A percentile compares a stretch with the other conserved stretches of the same genome.
Conservation (phyloP, 2,888 invertebrate genomes). For the Torymus aiolomorphi region DNA sequence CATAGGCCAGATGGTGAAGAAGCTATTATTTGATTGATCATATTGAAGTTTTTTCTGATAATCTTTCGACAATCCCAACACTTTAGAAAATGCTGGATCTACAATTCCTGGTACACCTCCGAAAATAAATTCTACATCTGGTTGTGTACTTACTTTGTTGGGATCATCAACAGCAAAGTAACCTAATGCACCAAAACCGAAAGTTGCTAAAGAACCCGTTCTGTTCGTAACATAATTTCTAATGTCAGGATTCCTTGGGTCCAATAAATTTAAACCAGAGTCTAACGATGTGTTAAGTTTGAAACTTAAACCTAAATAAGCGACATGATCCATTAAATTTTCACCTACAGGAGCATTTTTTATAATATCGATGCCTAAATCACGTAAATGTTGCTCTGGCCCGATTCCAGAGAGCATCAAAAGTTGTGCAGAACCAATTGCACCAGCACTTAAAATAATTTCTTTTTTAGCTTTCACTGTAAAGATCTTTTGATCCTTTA, state of each 20-base stretch:
- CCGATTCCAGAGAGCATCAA: conserved; percentile 89
- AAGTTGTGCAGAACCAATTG: conserved; percentile 86
- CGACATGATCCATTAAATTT: conserved; percentile 84
- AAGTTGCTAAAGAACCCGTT: conserved; percentile 79
- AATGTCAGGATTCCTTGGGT: conserved; percentile 57
- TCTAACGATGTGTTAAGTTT: conserved; percentile 72
- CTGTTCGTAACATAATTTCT: conserved; percentile 78
- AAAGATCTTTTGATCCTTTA: no score
- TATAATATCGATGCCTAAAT: conserved; percentile 78
- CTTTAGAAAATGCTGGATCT: background rate
- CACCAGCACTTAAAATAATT: conserved; percentile 86
- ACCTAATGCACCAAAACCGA: conserved; percentile 82
- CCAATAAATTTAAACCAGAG: conserved; percentile 49
- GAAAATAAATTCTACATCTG: conserved; percentile 16
- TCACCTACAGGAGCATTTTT: conserved; percentile 81
- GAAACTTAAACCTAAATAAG: conserved; percentile 81
- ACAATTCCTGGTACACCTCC: background rate
- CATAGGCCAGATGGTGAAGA: background rate
- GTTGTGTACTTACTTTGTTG: conserved; percentile 74
- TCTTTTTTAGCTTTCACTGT: conserved; percentile 82
- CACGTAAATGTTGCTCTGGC: conserved; percentile 79
- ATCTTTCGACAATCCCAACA: background rate
- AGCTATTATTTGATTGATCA: background rate
- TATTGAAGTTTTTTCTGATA: no score
- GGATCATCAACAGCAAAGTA: conserved; percentile 81